phyloP scores from a whole-genome alignment of 2,888 invertebrate genomes.

The Ernsta delagoae region DNA sequence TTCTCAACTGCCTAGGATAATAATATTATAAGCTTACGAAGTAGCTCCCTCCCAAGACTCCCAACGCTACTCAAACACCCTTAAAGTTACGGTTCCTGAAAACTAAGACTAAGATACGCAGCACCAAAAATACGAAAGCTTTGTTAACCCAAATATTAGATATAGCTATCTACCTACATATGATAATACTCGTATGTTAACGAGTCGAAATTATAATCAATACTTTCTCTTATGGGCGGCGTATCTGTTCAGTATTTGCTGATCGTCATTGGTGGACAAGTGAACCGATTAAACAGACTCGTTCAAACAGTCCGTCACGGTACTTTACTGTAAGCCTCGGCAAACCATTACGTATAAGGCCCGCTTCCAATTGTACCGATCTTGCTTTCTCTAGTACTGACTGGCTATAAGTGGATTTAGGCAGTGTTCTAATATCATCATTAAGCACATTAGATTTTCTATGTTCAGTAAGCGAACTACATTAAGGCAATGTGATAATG shows the following conservation, averaged over 20 bases:
- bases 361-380: constrained; percentile 59
- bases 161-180: too few species aligned
- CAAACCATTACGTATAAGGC: constrained; percentile 47
- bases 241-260: constrained; percentile 43
- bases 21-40: too few species aligned
- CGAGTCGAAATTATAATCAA: neutral
- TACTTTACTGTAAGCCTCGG: constrained; percentile 57
- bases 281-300: constrained; percentile 48
- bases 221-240: constrained; percentile 21
- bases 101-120: too few species aligned
- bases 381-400: constrained; percentile 53
- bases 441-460: neutral
- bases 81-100: too few species aligned
- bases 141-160: too few species aligned
- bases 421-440: neutral
- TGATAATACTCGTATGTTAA: neutral
- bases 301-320: constrained; percentile 54
- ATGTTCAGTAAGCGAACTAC: too few species aligned
- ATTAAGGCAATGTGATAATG: too few species aligned
- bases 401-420: constrained; percentile 9
- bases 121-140: too few species aligned
- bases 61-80: too few species aligned
- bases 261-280: constrained; percentile 49
- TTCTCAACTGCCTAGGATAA: too few species aligned
- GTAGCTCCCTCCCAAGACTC: too few species aligned